Evolutionary conservation across 1,140 invertebrate species (phyloP), one percentile per base, ranked within the genome.

Genomic region (Vanessa tameamea): DNA sequence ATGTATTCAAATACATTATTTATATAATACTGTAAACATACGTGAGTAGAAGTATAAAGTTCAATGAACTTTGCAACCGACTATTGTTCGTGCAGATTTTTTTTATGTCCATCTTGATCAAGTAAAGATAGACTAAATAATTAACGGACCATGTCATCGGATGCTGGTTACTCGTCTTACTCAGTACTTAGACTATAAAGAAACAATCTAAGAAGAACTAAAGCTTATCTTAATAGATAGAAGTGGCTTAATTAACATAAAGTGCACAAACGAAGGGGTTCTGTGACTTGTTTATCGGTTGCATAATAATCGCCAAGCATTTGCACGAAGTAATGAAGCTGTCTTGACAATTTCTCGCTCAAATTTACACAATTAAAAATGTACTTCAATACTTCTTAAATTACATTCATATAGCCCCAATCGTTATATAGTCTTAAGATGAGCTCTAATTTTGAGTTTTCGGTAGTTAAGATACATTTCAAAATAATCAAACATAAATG

Each of bases 211-310:
- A 20, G 37, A 63, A 65, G 51, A 63, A 65, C 68, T 70, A 69
- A 61, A 61, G 70, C 64, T 69, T 77, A 78, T 78, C 73, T 69
- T 48, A 76, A 61, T 61, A 70, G 78, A 76, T 71, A 76, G 74
- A 74, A 78, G 73, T 78, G 57, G 26, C 53, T 70, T 70, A 69
- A 70, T 70, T 70, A 70, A 70, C 57, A 70, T 59, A 70, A 63
- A 70, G 47, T 50, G 68, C 68, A 70, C 47, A 37, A 57, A 57
- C 66, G 68, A 53, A 57, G 53, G 57, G 15, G 68, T 63, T 70
- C 57, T 63, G 68, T 20, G 57, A 63, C 47, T 63, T 61, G 68
- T 59, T 63, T 70, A 70, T 63, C 68, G 68, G 16, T 61, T 63
- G 68, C 68, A 70, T 69, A 23, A 61, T 69, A 69, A 70, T 70